phyloP scores from a whole-genome alignment of 2,888 invertebrate species.

The Idaea biselata region DNA sequence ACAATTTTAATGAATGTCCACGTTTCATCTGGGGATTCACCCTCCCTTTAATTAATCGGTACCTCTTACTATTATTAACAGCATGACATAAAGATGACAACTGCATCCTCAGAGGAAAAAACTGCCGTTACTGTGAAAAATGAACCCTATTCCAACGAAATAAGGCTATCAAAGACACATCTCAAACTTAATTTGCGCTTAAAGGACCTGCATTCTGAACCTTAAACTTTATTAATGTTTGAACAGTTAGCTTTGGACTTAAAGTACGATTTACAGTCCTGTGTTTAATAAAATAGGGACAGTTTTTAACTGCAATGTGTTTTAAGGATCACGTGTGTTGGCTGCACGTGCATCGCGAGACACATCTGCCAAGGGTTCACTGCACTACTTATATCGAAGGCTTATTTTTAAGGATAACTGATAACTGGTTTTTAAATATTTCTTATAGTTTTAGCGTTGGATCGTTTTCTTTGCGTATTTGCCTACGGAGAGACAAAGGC shows the following conservation, averaged over 20 bases:
- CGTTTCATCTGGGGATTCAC: constrained; percentile 2
- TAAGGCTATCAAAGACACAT: constrained; percentile 14
- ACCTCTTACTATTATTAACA: constrained; percentile 28
- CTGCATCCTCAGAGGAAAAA: constrained; percentile 27
- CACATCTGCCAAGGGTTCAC: constrained; percentile 34
- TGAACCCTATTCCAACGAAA: constrained; percentile 11
- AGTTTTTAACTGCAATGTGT: not conserved
- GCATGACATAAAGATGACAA: constrained; percentile 27
- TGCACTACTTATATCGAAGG: constrained; percentile 22
- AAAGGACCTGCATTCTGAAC: constrained; percentile 8
- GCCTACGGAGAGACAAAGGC: not conserved
- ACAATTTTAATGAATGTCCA: not conserved
- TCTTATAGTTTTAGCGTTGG: not conserved
- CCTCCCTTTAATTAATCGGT: constrained; percentile 23
- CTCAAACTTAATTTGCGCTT: too few species aligned
- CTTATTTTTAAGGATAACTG: constrained; percentile 15
- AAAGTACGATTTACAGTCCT: not conserved
- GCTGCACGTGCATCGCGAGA: constrained; percentile 26
- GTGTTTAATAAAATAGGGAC: not conserved
- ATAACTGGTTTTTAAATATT: constrained; percentile 11
- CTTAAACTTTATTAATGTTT: constrained; percentile 11
- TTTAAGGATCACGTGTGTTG: constrained; percentile 21
- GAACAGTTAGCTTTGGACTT: not conserved
- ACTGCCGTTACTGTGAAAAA: constrained; percentile 11
- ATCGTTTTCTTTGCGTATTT: not conserved